Evolutionary conservation across 2,888 invertebrate genomes (phyloP), one percentile per base, ranked within the genome.

Genomic region (Rhogogaster chlorosoma): DNA sequence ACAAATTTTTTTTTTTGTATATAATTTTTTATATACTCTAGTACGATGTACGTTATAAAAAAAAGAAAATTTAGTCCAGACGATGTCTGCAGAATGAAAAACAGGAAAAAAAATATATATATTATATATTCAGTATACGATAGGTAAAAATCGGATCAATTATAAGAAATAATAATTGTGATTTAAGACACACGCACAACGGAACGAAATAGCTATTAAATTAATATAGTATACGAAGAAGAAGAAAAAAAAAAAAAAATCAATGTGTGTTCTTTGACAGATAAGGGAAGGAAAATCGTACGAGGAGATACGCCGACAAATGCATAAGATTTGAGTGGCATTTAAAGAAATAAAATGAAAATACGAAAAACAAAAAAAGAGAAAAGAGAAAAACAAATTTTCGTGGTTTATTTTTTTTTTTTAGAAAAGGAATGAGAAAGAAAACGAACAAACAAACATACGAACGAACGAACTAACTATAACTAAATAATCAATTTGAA

Each of bases 201-300:
- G 29, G n/a, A 2, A 82, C 38, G 57, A 32, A 38, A 38, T 22
- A 57, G 22, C 2, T 10, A 26, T n/a, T 18, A 49, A 38, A 64
- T 29, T n/a, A 18, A 67, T 29, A 22, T n/a, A 53, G n/a, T 53
- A 53, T 6, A 82, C 2, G 15, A 42, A 82, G 5, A 64, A 26
- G 22, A 38, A 26, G 15, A 82, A n/a, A 7, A 45, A 42, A 45
- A 45, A 61, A 67, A 83, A 53, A 77, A 77, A 49, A 38, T 73
- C 73, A 42, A 73, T 73, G 42, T 78, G 12, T 80, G n/a, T 61
- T 80, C 61, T 80, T 57, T 80, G 78, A 80, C 78, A 80, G 78
- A 80, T 64, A 83, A 83, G 67, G 83, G 83, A 83, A 83, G 83
- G 83, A 83, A 83, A 83, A 83, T 83, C 83, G 67, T 83, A 83